phyloP scores from a whole-genome alignment of 2,888 invertebrate species.

The Platerodrilus igneus region DNA sequence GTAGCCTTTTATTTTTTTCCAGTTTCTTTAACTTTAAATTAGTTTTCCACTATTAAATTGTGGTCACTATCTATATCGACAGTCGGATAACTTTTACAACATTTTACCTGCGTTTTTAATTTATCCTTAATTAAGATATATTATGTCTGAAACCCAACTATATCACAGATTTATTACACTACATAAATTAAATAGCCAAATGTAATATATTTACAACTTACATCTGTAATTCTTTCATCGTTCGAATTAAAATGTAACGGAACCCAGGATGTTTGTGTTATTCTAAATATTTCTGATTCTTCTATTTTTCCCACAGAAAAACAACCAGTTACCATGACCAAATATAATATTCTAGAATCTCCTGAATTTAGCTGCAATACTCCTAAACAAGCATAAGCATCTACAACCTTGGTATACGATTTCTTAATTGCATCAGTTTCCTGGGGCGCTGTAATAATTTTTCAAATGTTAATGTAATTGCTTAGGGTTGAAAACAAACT shows the following conservation, averaged over 20 bases:
- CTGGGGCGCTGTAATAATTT: constrained; percentile 58
- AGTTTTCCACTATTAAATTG: too few species aligned
- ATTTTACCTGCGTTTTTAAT: too few species aligned
- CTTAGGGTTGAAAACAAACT: constrained; percentile 18
- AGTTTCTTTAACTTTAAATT: too few species aligned
- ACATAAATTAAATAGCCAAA: neutral
- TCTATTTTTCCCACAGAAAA: constrained; percentile 94
- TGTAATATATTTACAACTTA: constrained; percentile 28
- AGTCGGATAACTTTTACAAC: too few species aligned
- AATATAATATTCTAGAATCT: constrained; percentile 77
- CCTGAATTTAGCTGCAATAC: constrained; percentile 84
- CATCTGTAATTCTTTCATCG: constrained; percentile 59
- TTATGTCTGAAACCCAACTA: too few species aligned
- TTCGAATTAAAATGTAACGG: constrained; percentile 73
- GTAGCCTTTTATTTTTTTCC: too few species aligned
- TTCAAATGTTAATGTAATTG: constrained; percentile 6
- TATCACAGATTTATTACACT: too few species aligned
- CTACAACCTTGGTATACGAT: constrained; percentile 84
- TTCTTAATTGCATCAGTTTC: constrained; percentile 88
- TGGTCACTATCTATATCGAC: too few species aligned
- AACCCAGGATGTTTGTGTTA: constrained; percentile 88
- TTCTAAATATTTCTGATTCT: constrained; percentile 90
- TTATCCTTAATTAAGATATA: too few species aligned
- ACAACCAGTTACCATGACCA: constrained; percentile 93
- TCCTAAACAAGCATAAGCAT: constrained; percentile 95